phyloP scores from a whole-genome alignment of 2,797 vertebrate species.

The Geotria australis region DNA sequence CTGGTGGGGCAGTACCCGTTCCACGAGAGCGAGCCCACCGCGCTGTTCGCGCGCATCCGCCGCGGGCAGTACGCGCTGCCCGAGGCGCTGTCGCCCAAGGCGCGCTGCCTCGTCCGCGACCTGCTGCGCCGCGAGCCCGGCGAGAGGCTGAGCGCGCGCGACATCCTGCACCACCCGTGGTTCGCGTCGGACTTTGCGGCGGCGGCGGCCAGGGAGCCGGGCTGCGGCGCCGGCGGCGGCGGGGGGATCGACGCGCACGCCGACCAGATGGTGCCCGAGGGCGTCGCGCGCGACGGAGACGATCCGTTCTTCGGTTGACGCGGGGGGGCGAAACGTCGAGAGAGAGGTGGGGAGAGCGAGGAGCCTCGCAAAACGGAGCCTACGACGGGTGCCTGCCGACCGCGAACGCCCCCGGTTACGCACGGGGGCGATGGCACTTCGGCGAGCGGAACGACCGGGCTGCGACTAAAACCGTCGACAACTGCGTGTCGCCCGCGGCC shows the following conservation, averaged over 20 bases:
- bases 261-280: constrained; percentile 91
- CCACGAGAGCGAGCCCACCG: constrained; percentile 87
- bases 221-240: too few relatives aligned
- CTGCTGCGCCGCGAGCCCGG: constrained; percentile 77
- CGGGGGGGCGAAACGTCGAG: neutral
- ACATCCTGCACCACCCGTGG: constrained; percentile 95
- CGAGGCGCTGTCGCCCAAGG: constrained; percentile 85
- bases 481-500: too few relatives aligned
- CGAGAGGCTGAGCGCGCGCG: constrained; percentile 79
- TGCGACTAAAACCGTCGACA: too few relatives aligned
- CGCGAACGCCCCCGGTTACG: too few relatives aligned
- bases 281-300: constrained; percentile 88
- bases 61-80: constrained; percentile 95
- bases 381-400: too few relatives aligned
- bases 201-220: constrained; percentile 16
- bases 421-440: too few relatives aligned
- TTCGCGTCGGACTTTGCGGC: constrained; percentile 41
- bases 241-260: constrained; percentile 48
- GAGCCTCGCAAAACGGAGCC: too few relatives aligned
- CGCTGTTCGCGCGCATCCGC: constrained; percentile 92
- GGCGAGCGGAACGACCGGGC: too few relatives aligned
- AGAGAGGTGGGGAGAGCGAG: too few relatives aligned
- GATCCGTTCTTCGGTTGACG: constrained; percentile 89
- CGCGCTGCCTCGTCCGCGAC: constrained; percentile 95
- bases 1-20: constrained; percentile 93